phyloP scores from a whole-genome alignment of 2,888 invertebrate genomes.

The Noctua pronuba region DNA sequence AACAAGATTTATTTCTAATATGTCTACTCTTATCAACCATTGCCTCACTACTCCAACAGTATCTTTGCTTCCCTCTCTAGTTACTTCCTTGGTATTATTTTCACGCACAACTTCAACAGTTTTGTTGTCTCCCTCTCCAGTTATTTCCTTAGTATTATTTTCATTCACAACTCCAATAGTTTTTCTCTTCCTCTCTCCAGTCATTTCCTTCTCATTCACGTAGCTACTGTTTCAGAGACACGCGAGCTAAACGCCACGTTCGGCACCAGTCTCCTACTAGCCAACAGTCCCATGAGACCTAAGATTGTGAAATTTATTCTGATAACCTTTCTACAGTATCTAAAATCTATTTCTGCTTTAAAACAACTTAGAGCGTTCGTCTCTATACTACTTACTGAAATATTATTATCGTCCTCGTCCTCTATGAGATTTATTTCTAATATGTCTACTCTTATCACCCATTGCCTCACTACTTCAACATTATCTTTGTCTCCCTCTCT shows the following conservation, averaged over 20 bases:
- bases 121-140: not conserved
- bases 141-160: not conserved
- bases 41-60: too few species aligned
- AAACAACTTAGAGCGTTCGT: not conserved
- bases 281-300: constrained; percentile 98
- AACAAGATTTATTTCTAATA: not conserved
- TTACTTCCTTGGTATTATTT: too few species aligned
- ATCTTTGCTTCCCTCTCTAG: too few species aligned
- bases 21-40: not conserved
- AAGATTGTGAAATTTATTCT: constrained; percentile 94
- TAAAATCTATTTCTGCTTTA: not conserved
- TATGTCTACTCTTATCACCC: not conserved
- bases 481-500: too few species aligned
- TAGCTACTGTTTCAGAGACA: constrained; percentile 91
- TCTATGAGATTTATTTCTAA: not conserved
- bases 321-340: not conserved
- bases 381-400: not conserved
- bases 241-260: constrained; percentile 96
- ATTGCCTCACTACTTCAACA: too few species aligned
- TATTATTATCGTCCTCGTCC: too few species aligned
- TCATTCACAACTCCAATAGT: not conserved
- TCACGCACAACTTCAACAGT: not conserved
- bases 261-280: constrained; percentile 97
- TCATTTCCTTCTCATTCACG: not conserved
- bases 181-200: not conserved